Percentiles rank a stretch among this genome's conserved stretches.
Conservation (phyloP, 2,113 vertebrate species). For the Orcinus orca region DNA sequence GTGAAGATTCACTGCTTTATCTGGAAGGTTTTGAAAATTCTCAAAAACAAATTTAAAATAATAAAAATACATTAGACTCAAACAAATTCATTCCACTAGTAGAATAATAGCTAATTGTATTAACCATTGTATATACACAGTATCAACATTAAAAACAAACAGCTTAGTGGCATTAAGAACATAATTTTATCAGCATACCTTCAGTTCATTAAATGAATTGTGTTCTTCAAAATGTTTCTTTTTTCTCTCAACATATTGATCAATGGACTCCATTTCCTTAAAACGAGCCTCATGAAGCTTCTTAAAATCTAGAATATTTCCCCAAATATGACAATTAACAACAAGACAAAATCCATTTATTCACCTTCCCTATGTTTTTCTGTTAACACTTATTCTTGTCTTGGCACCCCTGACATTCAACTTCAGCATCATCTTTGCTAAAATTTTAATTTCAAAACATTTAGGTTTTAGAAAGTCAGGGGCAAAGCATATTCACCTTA, state of each 20-base stretch:
- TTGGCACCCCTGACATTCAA: background rate
- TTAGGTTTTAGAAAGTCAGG: slow-evolving; percentile 7
- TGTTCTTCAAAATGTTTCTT: slow-evolving; percentile 83
- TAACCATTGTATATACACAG: background rate
- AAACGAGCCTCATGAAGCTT: slow-evolving; percentile 95
- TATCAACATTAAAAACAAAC: background rate
- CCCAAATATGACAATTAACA: slow-evolving; percentile 53
- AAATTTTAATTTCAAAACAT: slow-evolving; percentile 43
- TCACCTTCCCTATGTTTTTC: background rate
- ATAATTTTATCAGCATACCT: slow-evolving; percentile 82
- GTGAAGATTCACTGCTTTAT: background rate
- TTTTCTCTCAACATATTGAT: slow-evolving; percentile 91
- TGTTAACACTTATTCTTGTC: background rate
- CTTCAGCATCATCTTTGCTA: slow-evolving; percentile 31
- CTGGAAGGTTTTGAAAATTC: slow-evolving; percentile 19
- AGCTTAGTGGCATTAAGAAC: background rate
- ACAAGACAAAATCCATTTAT: slow-evolving; percentile 41
- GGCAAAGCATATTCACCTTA: background rate
- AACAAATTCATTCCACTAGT: background rate
- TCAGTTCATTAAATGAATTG: slow-evolving; percentile 83
- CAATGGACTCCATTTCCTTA: slow-evolving; percentile 96
- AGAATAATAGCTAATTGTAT: background rate
- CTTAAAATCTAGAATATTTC: slow-evolving; percentile 89
- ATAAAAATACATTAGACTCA: background rate
- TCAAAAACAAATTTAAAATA: slow-evolving; percentile 46